A percentile compares a stretch with the other conserved stretches of the same genome.
These are phyloP conservation scores for Paramuricea clavata DNA, from an alignment of 92 coral and sea anemone species.

Conservation along the genomic window DNA sequence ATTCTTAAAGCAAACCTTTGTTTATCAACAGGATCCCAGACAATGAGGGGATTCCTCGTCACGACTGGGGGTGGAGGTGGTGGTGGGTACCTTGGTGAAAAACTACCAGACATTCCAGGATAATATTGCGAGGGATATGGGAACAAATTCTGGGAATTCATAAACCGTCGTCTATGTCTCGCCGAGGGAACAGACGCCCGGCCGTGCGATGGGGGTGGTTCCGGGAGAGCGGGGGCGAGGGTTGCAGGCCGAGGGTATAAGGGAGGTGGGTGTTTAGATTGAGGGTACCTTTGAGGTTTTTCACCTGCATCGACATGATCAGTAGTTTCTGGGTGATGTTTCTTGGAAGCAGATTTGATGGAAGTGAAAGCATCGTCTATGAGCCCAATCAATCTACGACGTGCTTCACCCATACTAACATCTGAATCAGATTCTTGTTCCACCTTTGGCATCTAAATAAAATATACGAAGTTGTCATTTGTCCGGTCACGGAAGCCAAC, in stretches of 20 bases:
- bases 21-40: constrained; percentile 99
- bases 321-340: constrained; percentile 60
- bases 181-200: constrained; percentile 98
- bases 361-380: constrained; percentile 94
- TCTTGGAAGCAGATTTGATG: constrained; percentile 81
- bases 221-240: constrained; percentile 90
- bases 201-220: constrained; percentile 97
- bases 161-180: constrained; percentile 88
- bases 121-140: constrained; percentile 73
- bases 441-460: not conserved
- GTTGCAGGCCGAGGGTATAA: constrained; percentile 71
- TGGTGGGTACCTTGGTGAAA: constrained; percentile 73
- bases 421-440: constrained; percentile 75
- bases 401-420: constrained; percentile 95
- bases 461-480: too few relatives aligned
- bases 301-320: constrained; percentile 40
- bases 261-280: constrained; percentile 23
- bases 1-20: constrained; percentile 67
- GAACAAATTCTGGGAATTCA: constrained; percentile 48
- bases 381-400: constrained; percentile 90
- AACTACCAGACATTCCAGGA: constrained; percentile 79
- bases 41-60: constrained; percentile 94
- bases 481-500: too few relatives aligned
- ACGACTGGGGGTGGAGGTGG: constrained; percentile 88
- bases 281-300: constrained; percentile 26